A percentile compares a stretch with the other conserved stretches of the same genome.
Conservation (phyloP, 2,113 vertebrate genomes). For the Forbesichthys papilliferus region DNA sequence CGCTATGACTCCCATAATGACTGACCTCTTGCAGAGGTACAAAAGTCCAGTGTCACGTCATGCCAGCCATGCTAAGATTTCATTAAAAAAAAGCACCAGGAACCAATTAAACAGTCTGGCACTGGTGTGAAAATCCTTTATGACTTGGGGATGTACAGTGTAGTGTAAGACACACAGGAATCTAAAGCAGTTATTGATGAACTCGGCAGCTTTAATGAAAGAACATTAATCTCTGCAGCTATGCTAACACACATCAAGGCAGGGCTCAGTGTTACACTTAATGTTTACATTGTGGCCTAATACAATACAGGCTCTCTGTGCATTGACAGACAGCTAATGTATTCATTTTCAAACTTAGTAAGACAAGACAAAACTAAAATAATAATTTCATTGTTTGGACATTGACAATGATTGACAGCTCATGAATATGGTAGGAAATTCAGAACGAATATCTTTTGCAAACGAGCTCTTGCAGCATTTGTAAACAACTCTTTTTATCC, state of each 20-base stretch:
- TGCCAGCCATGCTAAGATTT: constrained; percentile 29
- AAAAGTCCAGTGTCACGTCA: constrained; percentile 11
- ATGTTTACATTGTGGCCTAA: constrained; percentile 48
- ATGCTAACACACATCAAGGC: constrained; percentile 21
- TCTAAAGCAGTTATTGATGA: constrained; percentile 37
- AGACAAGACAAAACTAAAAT: constrained; percentile 39
- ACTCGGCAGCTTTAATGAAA: constrained; percentile 42
- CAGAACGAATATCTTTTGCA: constrained; percentile 19
- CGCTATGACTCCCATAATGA: constrained; percentile 10
- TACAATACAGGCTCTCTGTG: constrained; percentile 16
- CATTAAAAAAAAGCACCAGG: constrained; percentile 30
- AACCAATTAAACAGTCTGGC: constrained; percentile 48
- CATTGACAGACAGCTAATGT: constrained; percentile 30
- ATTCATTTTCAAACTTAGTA: constrained; percentile 42
- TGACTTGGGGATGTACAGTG: constrained; percentile 17
- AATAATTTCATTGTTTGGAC: constrained; percentile 42
- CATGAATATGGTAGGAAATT: constrained; percentile 43
- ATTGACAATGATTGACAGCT: constrained; percentile 37
- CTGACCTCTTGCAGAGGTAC: constrained; percentile 17
- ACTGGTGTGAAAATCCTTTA: constrained; percentile 25
- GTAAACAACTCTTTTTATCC: constrained; percentile 27
- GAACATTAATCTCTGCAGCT: background rate
- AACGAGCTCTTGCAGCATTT: constrained; percentile 33
- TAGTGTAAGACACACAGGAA: constrained; percentile 18
- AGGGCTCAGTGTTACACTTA: background rate